These are phyloP conservation scores for Tigriopus californicus DNA, from an alignment of 2,888 invertebrate species.

Conservation along the genomic window DNA sequence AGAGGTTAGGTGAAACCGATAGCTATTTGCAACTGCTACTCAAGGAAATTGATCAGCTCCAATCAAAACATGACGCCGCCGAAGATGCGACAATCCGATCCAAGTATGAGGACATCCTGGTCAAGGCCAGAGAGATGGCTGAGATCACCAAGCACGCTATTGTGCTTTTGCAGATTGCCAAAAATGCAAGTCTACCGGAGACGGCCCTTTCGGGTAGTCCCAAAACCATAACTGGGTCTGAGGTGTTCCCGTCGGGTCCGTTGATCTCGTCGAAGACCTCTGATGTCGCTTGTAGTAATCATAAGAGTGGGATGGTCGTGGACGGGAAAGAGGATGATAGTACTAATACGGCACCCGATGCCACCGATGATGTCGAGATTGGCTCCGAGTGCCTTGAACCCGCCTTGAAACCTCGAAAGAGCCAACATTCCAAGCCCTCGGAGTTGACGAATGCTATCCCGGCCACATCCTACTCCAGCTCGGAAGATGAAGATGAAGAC, in stretches of 20 bases:
- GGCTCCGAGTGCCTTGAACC: conserved; percentile 42
- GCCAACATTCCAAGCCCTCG: background rate
- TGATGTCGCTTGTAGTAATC: background rate
- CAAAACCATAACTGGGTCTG: background rate
- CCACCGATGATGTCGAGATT: conserved; percentile 33
- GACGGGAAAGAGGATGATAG: no score
- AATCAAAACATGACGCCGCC: background rate
- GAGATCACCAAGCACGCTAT: conserved; percentile 97
- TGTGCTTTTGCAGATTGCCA: conserved; percentile 90
- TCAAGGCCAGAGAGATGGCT: conserved; percentile 50
- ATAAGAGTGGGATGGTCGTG: background rate
- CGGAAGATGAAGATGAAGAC: conserved; percentile 84
- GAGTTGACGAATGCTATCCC: conserved; percentile 50
- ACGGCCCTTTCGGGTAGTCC: background rate
- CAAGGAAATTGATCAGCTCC: conserved; percentile 38
- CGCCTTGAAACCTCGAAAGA: conserved; percentile 7
- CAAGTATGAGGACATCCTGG: conserved; percentile 18
- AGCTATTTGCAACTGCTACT: conserved; percentile 88
- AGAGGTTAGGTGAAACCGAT: conserved; percentile 82
- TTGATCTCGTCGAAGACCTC: background rate
- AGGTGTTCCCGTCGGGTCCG: background rate
- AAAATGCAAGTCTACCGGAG: conserved; percentile 29
- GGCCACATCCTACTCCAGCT: conserved; percentile 89
- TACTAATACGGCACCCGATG: no score
- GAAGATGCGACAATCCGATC: conserved; percentile 10